A percentile compares a stretch with the other conserved stretches of the same genome.
Evolutionary conservation across 2,113 vertebrate species (phyloP).

Genomic region (Python bivittatus): DNA sequence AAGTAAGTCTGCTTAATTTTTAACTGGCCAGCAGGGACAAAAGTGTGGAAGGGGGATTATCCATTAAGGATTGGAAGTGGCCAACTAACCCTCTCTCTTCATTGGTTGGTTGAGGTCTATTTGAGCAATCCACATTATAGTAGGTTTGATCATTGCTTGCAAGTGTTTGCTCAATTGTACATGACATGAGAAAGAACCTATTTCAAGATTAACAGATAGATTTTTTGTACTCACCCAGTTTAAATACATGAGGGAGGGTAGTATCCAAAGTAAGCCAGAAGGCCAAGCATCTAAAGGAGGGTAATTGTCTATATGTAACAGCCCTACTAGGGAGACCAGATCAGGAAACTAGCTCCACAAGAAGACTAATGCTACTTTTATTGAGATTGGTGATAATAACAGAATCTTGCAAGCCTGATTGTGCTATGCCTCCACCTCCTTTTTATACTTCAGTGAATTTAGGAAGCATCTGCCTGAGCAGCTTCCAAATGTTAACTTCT

Average conservation of each 20-base stretch:
- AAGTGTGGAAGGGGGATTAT: not conserved
- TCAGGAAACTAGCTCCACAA: too few relatives aligned
- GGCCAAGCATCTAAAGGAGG: not conserved
- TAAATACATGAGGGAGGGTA: not conserved
- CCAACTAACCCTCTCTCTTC: not conserved
- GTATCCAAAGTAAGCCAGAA: not conserved
- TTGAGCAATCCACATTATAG: not conserved
- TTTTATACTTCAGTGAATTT: too few relatives aligned
- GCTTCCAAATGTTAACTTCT: too few relatives aligned
- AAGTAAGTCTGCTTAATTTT: not conserved
- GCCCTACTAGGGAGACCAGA: not conserved
- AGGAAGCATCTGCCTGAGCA: too few relatives aligned
- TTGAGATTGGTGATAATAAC: too few relatives aligned
- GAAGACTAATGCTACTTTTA: too few relatives aligned
- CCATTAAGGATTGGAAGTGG: not conserved
- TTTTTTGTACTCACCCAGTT: not conserved
- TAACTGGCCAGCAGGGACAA: not conserved
- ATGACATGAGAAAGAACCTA: not conserved
- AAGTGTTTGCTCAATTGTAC: not conserved
- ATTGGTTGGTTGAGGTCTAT: not conserved
- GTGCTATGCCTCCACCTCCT: too few relatives aligned
- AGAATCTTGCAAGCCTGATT: too few relatives aligned
- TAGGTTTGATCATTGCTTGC: not conserved
- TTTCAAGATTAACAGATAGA: not conserved
- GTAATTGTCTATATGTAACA: too few relatives aligned